Percentiles rank a stretch among this genome's conserved stretches.
Evolutionary conservation across 2,888 invertebrate genomes (phyloP).

Genomic region (Rhopalosiphum nymphaeae): DNA sequence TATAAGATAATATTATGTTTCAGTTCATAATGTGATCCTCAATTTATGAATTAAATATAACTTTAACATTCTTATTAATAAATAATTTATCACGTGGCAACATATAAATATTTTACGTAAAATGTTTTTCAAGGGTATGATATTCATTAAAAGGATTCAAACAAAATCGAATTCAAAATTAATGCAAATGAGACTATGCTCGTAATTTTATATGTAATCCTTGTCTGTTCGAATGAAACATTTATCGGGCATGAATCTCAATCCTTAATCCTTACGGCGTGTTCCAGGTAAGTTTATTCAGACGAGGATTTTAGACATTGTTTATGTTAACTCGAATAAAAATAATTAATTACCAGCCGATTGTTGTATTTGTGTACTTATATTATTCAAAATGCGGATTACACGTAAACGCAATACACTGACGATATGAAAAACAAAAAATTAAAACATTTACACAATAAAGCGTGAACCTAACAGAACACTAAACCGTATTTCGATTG

Average conservation of each 20-base stretch:
- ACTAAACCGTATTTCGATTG: not conserved
- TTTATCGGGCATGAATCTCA: slow-evolving; percentile 22
- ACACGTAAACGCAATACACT: not conserved
- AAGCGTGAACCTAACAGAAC: not conserved
- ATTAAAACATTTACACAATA: not conserved
- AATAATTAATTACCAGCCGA: not conserved
- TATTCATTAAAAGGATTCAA: slow-evolving; percentile 21
- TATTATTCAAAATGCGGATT: not conserved
- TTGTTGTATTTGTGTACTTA: not conserved
- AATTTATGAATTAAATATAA: slow-evolving; percentile 15
- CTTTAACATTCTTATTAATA: slow-evolving; percentile 5
- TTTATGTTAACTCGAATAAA: slow-evolving; percentile 17
- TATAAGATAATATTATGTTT: not conserved
- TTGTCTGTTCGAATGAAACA: slow-evolving; percentile 26
- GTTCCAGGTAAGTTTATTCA: not conserved
- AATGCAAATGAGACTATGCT: slow-evolving; percentile 30
- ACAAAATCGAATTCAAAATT: slow-evolving; percentile 35
- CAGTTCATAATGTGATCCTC: not conserved
- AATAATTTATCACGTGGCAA: slow-evolving; percentile 15
- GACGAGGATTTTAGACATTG: not conserved
- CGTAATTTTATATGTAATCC: slow-evolving; percentile 26
- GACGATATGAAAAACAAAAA: not conserved
- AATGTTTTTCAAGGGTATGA: slow-evolving; percentile 9
- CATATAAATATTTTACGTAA: slow-evolving; percentile 12
- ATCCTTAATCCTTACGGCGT: slow-evolving; percentile 23